Conservation (phyloP, 2,888 invertebrate species). For the Leucophenga montana region DNA sequence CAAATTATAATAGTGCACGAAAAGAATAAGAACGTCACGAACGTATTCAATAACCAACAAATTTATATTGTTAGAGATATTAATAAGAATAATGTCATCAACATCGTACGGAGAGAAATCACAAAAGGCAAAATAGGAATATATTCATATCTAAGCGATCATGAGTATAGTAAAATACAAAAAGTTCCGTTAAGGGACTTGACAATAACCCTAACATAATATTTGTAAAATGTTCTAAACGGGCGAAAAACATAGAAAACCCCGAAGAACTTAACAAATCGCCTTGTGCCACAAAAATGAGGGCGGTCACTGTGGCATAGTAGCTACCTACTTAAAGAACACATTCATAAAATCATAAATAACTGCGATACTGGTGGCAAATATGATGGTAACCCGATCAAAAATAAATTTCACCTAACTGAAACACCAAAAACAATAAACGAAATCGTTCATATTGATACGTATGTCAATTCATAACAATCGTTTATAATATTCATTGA, state of each 20-base stretch:
- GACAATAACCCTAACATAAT: not conserved
- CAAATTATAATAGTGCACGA: too few relatives aligned
- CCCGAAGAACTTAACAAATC: constrained; percentile 18
- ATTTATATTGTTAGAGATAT: too few relatives aligned
- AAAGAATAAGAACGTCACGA: too few relatives aligned
- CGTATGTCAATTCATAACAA: too few relatives aligned
- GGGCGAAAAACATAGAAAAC: constrained; percentile 3
- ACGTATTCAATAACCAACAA: too few relatives aligned
- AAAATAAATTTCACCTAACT: too few relatives aligned
- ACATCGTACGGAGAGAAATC: constrained; percentile 24
- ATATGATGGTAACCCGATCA: too few relatives aligned
- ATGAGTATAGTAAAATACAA: constrained; percentile 5
- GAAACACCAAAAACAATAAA: too few relatives aligned
- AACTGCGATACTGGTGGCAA: too few relatives aligned
- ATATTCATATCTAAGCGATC: constrained; percentile 16
- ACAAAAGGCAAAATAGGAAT: constrained; percentile 18
- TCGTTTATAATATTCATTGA: too few relatives aligned
- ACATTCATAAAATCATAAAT: constrained; percentile 26
- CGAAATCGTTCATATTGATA: too few relatives aligned
- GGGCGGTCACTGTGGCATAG: constrained; percentile 22
- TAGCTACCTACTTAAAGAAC: constrained; percentile 17
- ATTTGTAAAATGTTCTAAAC: constrained; percentile 18
- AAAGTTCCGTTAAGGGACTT: not conserved
- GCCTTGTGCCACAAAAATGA: constrained; percentile 27
- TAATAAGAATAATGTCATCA: not conserved